Base-by-base conservation (phyloP, 2,113 vertebrate genomes). In the Osmerus mordax region DNA sequence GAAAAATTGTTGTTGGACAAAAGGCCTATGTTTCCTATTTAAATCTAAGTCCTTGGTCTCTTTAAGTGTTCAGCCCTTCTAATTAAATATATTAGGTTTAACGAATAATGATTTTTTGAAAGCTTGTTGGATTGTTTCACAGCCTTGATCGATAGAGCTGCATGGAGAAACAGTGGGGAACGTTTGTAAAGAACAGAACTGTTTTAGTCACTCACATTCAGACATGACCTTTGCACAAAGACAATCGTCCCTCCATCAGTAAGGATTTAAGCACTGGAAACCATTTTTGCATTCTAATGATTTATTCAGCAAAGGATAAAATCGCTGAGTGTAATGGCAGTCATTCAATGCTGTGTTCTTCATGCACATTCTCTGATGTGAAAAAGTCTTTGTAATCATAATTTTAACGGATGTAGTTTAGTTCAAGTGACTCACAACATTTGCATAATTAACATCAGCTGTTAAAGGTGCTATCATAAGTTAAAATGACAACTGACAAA, bases 1-100 rank as follows among this genome's bases (percentile, higher is more conserved):
- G 77, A 74, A 84, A 87, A 87, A 89, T 80, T 78, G 84, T 81
- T 75, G 78, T 82, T 76, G 82, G 85, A 88, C 89, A 89, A 89
- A 91, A 88, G 86, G 80, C 74, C 80, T 78, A 72, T 88, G 82
- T 86, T 86, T 77, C 58, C 69, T 72, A 72, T 86, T 84, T 86
- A 67, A 84, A 59, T 82, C 52, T 79, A 78, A 88, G 89, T 87
- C 90, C 90, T 91, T 91, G 88, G 84, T 79, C 83, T 81, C 87
- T 86, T 83, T 81, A 81, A 87, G 82, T 79, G 83, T 77, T 86
- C 86, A 87, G 88, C 80, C 86, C 4, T 72, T 12, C 87, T 87
- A 90, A 91, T 91, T 89, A 89, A 91, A 90, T 88, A 86, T 90
- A 74, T 86, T 87, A 88, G 76, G 77, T 88, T 86, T 81, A 78